Base-by-base conservation (phyloP, 92 coral and sea anemone species). In the Bergia sp. region DNA sequence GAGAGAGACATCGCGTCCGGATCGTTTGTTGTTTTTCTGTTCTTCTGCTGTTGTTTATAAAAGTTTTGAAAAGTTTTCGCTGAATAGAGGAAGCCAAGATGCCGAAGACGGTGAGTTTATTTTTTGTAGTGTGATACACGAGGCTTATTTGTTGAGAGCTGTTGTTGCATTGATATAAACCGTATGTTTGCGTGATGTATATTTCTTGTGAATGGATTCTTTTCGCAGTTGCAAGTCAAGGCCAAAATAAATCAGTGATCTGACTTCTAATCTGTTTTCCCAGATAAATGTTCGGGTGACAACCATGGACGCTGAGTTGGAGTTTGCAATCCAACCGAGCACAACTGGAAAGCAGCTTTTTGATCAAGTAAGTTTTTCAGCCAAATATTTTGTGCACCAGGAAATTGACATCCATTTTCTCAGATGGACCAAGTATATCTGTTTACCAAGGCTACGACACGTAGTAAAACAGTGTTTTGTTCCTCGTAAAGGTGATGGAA, bases 261-360 rank as follows among this genome's bases (percentile, higher is more conserved):
- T 82, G 74, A 84, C 45, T 47, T 71, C 40, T 36, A 45, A 29
- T 69, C 49, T 79, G 4, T 65, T 74, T 89, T 81, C 67, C 4
- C 82, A 97, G 99, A 88, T 93, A 73, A 97, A 96, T 81, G 99
- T 97, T 10, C 96, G 98, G 10, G 96, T 97, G 41, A 95, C 96
- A 1, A 96, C 99, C 0, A 93, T 95, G 97, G 99, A 97, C 73
- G 99, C 99, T 0, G 98, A 96, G 81, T 58, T 97, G 50, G 99
- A 97, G 85, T 95, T 97, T 85, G 99, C 99, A 11, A 97, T 97
- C 82, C 99, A 97, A 73, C 93, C 94, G 10, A 97, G 92, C 90
- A 97, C 99, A 5, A 97, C 98, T n/a, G 99, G 99, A 53, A 97
- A 97, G 55, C 98, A 94, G 76, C 95, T 97, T 1, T 97, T 95